Evolutionary conservation across 2,797 vertebrate genomes (phyloP).

Genomic region (Enoplosus armatus): DNA sequence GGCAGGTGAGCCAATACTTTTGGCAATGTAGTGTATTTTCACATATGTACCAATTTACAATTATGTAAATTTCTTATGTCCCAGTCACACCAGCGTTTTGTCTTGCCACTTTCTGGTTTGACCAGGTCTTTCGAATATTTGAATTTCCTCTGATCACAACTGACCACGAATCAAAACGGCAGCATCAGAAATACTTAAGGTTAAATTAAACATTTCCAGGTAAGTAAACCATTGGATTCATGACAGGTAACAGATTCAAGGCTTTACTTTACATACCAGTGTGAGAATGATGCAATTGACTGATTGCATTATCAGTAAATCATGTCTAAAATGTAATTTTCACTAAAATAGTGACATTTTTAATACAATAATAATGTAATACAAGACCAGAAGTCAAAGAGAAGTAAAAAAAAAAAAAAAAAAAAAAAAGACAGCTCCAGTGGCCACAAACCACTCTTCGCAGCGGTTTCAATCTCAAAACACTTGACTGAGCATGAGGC

Average conservation of each 20-base stretch:
- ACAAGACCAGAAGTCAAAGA: constrained; percentile 11
- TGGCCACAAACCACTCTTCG: constrained; percentile 20
- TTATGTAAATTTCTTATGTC: no score
- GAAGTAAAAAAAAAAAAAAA: neutral
- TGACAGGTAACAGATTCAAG: neutral
- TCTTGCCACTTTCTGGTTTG: neutral
- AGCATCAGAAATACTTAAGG: neutral
- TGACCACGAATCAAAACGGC: neutral
- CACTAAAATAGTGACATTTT: neutral
- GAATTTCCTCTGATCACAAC: neutral
- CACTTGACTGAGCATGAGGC: constrained; percentile 50
- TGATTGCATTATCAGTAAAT: neutral
- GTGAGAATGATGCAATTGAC: neutral
- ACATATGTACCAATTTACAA: no score
- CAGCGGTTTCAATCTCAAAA: constrained; percentile 40
- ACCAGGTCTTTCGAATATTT: neutral
- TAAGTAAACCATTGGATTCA: neutral
- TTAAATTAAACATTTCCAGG: neutral
- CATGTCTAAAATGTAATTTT: neutral
- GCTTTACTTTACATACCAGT: neutral
- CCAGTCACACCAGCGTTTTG: no score
- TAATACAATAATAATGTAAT: constrained; percentile 3
- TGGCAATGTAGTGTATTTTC: no score
- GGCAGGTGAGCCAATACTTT: no score
- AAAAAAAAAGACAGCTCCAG: constrained; percentile 7